Conservation (phyloP, 2,797 vertebrate genomes). For the Danio tinwini region DNA sequence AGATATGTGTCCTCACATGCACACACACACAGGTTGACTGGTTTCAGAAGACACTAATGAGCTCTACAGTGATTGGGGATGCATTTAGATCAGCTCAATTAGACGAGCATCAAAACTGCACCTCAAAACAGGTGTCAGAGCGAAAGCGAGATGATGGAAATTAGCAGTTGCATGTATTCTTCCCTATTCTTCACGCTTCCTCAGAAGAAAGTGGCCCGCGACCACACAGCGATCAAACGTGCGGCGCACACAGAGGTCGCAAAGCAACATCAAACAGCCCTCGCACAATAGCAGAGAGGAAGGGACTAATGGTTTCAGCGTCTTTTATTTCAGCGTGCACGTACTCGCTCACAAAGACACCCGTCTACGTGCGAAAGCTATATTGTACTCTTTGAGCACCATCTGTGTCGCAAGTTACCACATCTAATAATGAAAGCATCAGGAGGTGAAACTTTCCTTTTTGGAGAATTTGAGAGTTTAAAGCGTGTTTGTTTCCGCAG, state of each 20-base stretch:
- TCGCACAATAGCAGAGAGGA: slow-evolving; percentile 48
- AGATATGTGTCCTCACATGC: background rate
- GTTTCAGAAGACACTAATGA: slow-evolving; percentile 35
- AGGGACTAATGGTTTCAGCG: slow-evolving; percentile 32
- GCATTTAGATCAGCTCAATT: slow-evolving; percentile 52
- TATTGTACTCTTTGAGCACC: slow-evolving; percentile 1
- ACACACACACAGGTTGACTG: slow-evolving; percentile 12
- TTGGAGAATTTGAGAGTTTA: slow-evolving; percentile 16
- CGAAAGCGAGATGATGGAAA: slow-evolving; percentile 28
- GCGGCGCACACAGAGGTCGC: slow-evolving; percentile 38
- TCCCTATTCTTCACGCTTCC: slow-evolving; percentile 41
- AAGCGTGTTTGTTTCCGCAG: slow-evolving; percentile 46
- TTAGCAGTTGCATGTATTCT: slow-evolving; percentile 38
- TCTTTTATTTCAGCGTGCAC: slow-evolving; percentile 45
- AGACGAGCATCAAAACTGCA: slow-evolving; percentile 44
- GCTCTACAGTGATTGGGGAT: slow-evolving; percentile 29
- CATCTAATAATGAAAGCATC: slow-evolving; percentile 21
- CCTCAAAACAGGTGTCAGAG: slow-evolving; percentile 18
- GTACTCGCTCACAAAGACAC: slow-evolving; percentile 3
- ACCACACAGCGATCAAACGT: slow-evolving; percentile 44
- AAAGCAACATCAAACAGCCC: slow-evolving; percentile 53
- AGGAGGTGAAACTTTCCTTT: slow-evolving; percentile 39
- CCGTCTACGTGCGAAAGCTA: background rate
- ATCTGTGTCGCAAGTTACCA: slow-evolving; percentile 1
- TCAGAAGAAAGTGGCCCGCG: slow-evolving; percentile 37